These are phyloP conservation scores for Lophotis ruficrista DNA, from an alignment of 2,113 vertebrate species.

Conservation along the genomic window DNA sequence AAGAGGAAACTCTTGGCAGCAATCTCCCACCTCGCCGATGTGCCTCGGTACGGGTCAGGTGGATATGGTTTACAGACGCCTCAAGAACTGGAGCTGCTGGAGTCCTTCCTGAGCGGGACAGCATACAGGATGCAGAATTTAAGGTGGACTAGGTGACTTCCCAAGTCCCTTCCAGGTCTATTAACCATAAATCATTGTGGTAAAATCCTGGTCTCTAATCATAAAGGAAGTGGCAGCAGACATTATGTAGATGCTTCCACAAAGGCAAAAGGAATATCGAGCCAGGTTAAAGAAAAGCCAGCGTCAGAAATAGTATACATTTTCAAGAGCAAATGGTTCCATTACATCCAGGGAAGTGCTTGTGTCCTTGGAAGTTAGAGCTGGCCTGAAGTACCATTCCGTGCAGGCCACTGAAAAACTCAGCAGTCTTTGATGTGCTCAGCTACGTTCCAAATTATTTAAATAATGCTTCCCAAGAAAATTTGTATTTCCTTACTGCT, in stretches of 20 bases:
- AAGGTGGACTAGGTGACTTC: background rate
- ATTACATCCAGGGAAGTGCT: background rate
- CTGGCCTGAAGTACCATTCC: background rate
- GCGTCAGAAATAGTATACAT: background rate
- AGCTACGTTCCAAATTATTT: background rate
- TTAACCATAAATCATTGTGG: background rate
- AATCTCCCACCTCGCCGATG: background rate
- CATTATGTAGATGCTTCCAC: accelerated
- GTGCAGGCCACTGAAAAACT: background rate
- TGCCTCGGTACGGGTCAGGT: background rate
- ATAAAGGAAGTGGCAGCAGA: background rate
- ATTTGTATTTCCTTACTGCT: background rate
- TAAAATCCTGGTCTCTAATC: background rate
- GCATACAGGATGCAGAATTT: accelerated
- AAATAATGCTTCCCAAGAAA: background rate
- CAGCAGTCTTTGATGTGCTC: background rate
- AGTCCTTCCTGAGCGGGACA: background rate
- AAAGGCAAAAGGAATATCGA: background rate
- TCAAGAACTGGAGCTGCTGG: background rate
- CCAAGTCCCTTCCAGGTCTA: background rate
- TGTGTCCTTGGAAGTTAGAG: background rate
- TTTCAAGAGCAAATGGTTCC: background rate
- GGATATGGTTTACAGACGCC: background rate
- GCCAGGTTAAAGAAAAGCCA: background rate
- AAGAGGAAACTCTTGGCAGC: background rate